Evolutionary conservation across 2,113 vertebrate species (phyloP), one percentile per base, ranked within the genome.

Genomic region (Notothenia coriiceps): DNA sequence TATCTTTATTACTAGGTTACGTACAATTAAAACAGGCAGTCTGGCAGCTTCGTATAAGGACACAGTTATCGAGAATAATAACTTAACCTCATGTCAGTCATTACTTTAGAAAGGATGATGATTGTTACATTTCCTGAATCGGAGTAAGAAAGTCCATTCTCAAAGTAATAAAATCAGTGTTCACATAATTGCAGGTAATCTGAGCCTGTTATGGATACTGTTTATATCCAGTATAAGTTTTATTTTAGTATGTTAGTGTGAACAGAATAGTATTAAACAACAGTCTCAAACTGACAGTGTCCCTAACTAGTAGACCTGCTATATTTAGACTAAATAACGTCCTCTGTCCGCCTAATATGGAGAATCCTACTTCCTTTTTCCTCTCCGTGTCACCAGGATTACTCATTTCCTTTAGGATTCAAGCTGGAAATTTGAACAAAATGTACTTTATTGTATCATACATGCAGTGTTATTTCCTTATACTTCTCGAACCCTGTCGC

Each of bases 331-430:
- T 49, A 9, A 43, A 33, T 11, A 40, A 15, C 60, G 47, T 70
- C 25, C 5, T 4, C n/a, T 60, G 51, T 40, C 63, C 11, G 46
- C 0, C 50, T 25, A 73, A 64, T 29, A 70, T 67, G 43, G 20
- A 77, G 83, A 74, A 70, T 67, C 11, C 60, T 35, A 47, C 80
- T 84, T 89, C 85, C 80, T 14, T 55, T 74, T 74, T 55, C 11
- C n/a, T 13, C 29, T 2, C 7, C 33, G 33, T 4, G 8, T 14
- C 15, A 25, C 18, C 29, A 71, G 29, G 22, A 57, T 10, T 40
- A 59, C 6, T 13, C 10, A 12, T 4, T 54, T 40, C 47, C 63
- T 57, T 65, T 59, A 65, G 46, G 43, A 74, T 5, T 25, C 70
- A 62, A 74, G 43, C 1, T 77, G 64, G 69, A 80, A 65, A 4